phyloP scores from a whole-genome alignment of 2,797 vertebrate genomes.

The Knipowitschia caucasica region DNA sequence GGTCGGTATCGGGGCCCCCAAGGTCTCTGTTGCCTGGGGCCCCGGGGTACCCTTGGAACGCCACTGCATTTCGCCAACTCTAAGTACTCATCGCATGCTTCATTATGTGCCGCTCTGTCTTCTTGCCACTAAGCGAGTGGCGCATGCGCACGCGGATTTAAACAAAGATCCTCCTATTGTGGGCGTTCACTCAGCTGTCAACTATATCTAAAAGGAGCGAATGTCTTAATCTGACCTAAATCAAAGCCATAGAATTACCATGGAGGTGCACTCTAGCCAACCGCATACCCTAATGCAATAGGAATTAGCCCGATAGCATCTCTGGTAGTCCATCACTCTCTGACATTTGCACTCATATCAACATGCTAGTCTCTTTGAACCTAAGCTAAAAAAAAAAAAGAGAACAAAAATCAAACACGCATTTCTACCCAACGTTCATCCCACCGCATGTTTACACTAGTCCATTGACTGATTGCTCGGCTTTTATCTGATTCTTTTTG shows the following conservation, averaged over 20 bases:
- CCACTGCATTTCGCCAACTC: too few relatives aligned
- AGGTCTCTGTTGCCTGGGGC: too few relatives aligned
- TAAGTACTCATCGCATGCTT: too few relatives aligned
- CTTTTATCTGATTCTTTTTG: slow-evolving; percentile 67
- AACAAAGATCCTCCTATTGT: too few relatives aligned
- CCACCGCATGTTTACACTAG: slow-evolving; percentile 44
- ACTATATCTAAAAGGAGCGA: background rate
- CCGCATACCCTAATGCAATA: slow-evolving; percentile 44
- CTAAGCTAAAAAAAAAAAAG: background rate
- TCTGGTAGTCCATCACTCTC: slow-evolving; percentile 45
- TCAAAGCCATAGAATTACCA: slow-evolving; percentile 21
- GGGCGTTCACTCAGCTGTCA: too few relatives aligned
- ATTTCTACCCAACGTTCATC: slow-evolving; percentile 13
- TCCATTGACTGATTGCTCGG: slow-evolving; percentile 65
- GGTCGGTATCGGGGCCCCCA: too few relatives aligned
- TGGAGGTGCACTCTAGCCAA: slow-evolving; percentile 43
- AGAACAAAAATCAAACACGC: slow-evolving; percentile 7
- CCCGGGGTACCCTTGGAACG: too few relatives aligned
- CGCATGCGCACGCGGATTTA: too few relatives aligned
- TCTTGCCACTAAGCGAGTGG: too few relatives aligned
- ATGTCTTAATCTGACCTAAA: background rate
- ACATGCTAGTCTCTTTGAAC: slow-evolving; percentile 28
- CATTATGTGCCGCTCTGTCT: too few relatives aligned
- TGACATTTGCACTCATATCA: slow-evolving; percentile 33
- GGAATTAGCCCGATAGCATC: slow-evolving; percentile 58